A percentile compares a stretch with the other conserved stretches of the same genome.
These are phyloP conservation scores for Plutomurus gul DNA, from an alignment of 1,140 invertebrate genomes.

Conservation along the genomic window DNA sequence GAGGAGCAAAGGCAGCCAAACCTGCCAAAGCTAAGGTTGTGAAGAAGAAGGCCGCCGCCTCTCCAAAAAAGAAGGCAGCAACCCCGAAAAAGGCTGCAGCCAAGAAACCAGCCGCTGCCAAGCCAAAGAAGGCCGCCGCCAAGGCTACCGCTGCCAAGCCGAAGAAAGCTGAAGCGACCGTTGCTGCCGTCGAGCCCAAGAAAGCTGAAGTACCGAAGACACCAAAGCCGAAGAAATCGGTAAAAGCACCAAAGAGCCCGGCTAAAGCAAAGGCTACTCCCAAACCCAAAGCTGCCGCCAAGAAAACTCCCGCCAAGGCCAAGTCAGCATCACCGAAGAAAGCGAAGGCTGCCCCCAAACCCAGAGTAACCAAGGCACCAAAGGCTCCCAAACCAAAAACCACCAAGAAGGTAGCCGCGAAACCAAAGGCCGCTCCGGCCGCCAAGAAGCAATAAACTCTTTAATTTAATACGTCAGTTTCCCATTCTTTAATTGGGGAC, in stretches of 20 bases:
- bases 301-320: constrained; percentile 1
- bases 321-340: not conserved
- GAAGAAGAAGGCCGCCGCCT: constrained; percentile 45
- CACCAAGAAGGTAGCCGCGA: not conserved
- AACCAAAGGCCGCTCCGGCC: not conserved
- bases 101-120: constrained; percentile 51
- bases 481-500: not conserved
- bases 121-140: constrained; percentile 51
- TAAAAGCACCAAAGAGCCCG: not conserved
- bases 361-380: not conserved
- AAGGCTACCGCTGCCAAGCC: not conserved
- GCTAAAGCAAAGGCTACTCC: constrained; percentile 32
- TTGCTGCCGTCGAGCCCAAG: not conserved
- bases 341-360: constrained; percentile 20
- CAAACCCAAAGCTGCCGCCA: constrained; percentile 32
- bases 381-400: constrained; percentile 23
- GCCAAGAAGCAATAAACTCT: constrained; percentile 10
- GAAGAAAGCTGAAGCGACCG: constrained; percentile 8
- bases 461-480: not conserved
- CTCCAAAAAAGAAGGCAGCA: not conserved
- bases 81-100: constrained; percentile 38
- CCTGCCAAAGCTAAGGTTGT: constrained; percentile 45
- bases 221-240: not conserved
- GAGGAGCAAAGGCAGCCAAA: constrained; percentile 55
- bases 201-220: not conserved